Evolutionary conservation across 2,113 vertebrate species (phyloP), one percentile per base, ranked within the genome.

Genomic region (Oncorhynchus clarkii): DNA sequence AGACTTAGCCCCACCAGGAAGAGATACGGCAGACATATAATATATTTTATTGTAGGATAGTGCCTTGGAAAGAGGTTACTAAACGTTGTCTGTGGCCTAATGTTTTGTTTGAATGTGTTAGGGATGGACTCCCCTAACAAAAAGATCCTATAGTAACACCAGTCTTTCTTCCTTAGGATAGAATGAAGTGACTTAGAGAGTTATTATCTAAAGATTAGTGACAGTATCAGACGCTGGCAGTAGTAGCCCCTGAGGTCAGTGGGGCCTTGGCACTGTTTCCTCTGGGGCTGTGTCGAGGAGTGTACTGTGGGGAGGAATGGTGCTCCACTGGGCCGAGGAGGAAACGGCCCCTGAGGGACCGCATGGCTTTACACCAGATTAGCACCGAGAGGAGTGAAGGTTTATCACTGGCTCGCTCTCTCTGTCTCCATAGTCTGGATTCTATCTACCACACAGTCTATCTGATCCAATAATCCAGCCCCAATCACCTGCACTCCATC

Each of bases 201-300:
- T 66, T 74, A 66, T 82, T 78, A 75, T 75, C 72, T 9, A 29
- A 67, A 85, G 77, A 79, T 82, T 82, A 79, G 74, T 45, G 68
- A 64, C 59, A 59, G 57, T 74, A 71, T 81, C 72, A 72, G 26
- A 60, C 22, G 57, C 73, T 77, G 74, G 76, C 74, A 72, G 64
- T 9, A 4, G 5, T n/a, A 60, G 69, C 45, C 74, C 51, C 70
- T 45, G 12, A 72, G 83, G 80, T 85, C 77, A 75, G n/a, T 34
- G 71, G 57, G 80, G 70, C 39, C 64, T 29, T 67, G 24, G 12
- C 51, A 18, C 3, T 54, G 14, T 18, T 54, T 54, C 16, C 3
- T 54, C 16, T 54, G 51, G 51, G 49, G 59, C 45, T 69, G 72
- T 20, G 34, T 29, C 29, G 34, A 45, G 71, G 57, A 65, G 34